These are phyloP conservation scores for Eriosoma lanigerum DNA, from an alignment of 1,140 invertebrate genomes.

Conservation along the genomic window DNA sequence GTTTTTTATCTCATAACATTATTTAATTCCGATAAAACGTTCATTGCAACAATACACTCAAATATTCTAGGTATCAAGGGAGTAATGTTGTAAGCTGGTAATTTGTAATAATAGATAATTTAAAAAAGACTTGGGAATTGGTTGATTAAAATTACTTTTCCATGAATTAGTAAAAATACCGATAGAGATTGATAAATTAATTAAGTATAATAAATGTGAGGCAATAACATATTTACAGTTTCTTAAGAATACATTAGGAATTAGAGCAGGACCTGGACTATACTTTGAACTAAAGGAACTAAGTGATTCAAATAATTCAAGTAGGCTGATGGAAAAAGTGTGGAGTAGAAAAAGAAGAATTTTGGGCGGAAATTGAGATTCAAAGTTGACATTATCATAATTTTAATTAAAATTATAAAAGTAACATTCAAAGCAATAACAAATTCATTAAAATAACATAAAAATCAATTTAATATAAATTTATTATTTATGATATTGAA, in stretches of 20 bases:
- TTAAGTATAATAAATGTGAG: background rate
- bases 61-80: background rate
- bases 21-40: conserved; percentile 4
- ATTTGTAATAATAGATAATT: background rate
- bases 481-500: too few species aligned
- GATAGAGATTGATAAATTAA: conserved; percentile 8
- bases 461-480: too few species aligned
- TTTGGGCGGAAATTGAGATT: too few species aligned
- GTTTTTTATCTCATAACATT: too few species aligned
- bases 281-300: background rate
- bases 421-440: too few species aligned
- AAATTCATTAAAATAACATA: too few species aligned
- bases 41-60: background rate
- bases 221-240: conserved; percentile 3
- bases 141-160: conserved; percentile 4
- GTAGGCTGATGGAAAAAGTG: background rate
- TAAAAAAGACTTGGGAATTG: background rate
- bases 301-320: background rate
- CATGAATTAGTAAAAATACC: background rate
- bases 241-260: background rate
- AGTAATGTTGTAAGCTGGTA: background rate
- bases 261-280: background rate
- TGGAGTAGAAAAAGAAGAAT: too few species aligned
- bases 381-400: too few species aligned
- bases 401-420: too few species aligned